A percentile compares a stretch with the other conserved stretches of the same genome.
These are phyloP conservation scores for Dasysyrphus albostriatus DNA, from an alignment of 2,888 invertebrate genomes.

Conservation along the genomic window DNA sequence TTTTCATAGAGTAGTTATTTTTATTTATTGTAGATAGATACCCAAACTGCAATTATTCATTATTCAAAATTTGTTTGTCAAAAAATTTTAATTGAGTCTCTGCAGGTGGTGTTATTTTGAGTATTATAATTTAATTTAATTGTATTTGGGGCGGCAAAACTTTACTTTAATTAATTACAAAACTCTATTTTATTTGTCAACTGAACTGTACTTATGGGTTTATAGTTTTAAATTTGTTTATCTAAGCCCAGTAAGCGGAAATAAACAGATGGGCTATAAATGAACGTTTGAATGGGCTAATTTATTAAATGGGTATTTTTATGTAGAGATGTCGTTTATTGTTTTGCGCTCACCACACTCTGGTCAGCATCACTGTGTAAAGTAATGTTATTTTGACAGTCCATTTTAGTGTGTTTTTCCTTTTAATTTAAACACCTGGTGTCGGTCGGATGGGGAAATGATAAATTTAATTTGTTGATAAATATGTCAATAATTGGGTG, in stretches of 20 bases:
- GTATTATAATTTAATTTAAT: conserved; percentile 1
- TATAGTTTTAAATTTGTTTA: background rate
- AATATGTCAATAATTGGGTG: background rate
- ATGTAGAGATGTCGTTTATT: background rate
- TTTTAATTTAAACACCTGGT: background rate
- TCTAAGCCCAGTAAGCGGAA: background rate
- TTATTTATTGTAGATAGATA: no score
- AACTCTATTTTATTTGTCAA: background rate
- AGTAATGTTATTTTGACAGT: background rate
- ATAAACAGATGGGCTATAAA: background rate
- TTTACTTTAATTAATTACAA: background rate
- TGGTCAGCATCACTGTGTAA: background rate
- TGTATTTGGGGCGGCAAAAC: background rate
- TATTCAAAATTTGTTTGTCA: background rate
- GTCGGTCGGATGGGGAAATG: background rate
- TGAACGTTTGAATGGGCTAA: background rate
- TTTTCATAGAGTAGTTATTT: no score
- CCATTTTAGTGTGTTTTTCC: background rate
- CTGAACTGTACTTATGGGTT: background rate
- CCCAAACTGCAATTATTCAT: no score
- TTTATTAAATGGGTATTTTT: background rate
- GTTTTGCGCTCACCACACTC: background rate
- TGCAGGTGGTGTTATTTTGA: background rate
- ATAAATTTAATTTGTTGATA: background rate
- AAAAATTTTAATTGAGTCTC: background rate